phyloP scores from a whole-genome alignment of 92 coral and sea anemone species.

The Muricea muricata region DNA sequence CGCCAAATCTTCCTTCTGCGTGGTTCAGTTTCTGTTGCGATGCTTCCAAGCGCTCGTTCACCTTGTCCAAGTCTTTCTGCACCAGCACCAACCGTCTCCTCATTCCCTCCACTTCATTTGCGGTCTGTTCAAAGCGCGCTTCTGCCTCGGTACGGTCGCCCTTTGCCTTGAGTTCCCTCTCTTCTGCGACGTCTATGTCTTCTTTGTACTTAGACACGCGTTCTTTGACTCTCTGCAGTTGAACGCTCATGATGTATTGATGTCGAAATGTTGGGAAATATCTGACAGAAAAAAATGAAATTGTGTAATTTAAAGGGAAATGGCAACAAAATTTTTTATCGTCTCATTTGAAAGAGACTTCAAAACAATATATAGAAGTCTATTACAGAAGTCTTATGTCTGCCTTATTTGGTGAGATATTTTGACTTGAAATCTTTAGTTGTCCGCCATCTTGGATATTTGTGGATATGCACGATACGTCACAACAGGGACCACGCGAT shows the following conservation, averaged over 20 bases:
- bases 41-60: conserved; percentile 21
- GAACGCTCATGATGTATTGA: not conserved
- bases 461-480: no score
- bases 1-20: conserved; percentile 30
- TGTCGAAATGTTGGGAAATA: no score
- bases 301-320: no score
- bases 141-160: not conserved
- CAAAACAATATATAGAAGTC: no score
- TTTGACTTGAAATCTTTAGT: no score
- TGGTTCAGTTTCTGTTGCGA: not conserved
- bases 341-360: no score
- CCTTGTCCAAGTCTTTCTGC: conserved; percentile 30
- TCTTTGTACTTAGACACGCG: conserved; percentile 39
- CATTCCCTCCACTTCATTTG: conserved; percentile 28
- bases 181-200: conserved; percentile 39
- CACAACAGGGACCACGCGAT: no score
- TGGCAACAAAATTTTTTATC: no score
- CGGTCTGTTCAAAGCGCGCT: conserved; percentile 11
- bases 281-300: no score
- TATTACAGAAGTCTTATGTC: no score
- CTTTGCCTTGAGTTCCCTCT: conserved; percentile 13
- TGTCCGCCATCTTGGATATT: no score
- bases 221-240: conserved; percentile 42
- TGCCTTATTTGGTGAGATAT: no score
- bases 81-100: conserved; percentile 28